These are phyloP conservation scores for Caenorhabditis becei DNA, from an alignment of 2,888 invertebrate genomes.

Conservation along the genomic window DNA sequence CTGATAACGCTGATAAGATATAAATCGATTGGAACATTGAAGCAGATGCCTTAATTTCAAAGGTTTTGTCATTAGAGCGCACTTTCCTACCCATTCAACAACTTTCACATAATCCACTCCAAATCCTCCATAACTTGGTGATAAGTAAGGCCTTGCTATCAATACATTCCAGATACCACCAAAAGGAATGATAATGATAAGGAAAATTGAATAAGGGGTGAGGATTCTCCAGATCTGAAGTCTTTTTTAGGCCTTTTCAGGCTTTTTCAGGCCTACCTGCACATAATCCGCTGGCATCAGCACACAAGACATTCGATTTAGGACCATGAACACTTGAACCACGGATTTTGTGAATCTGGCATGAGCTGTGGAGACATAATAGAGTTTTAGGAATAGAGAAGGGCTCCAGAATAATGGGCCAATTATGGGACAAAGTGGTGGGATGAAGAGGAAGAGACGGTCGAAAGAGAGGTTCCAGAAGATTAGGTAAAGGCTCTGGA, in stretches of 20 bases:
- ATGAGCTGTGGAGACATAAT: constrained; percentile 5
- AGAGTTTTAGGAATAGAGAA: constrained; percentile 20
- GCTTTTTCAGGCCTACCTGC: too few relatives aligned
- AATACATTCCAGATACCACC: constrained; percentile 17
- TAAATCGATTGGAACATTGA: constrained; percentile 41
- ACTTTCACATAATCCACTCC: not conserved
- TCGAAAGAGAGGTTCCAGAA: constrained; percentile 24
- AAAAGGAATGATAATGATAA: constrained; percentile 13
- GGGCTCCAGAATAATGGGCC: constrained; percentile 17
- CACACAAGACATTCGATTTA: constrained; percentile 48
- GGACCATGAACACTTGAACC: constrained; percentile 38
- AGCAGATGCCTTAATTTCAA: constrained; percentile 19
- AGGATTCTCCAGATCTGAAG: constrained; percentile 24
- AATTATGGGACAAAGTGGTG: constrained; percentile 24
- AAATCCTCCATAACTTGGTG: constrained; percentile 9
- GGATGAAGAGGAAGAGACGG: constrained; percentile 20
- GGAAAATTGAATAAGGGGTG: not conserved
- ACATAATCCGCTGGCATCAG: constrained; percentile 12
- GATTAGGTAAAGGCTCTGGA: constrained; percentile 12
- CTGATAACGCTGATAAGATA: constrained; percentile 1
- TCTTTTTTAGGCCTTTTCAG: too few relatives aligned
- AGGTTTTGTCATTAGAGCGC: not conserved
- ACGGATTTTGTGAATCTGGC: constrained; percentile 24
- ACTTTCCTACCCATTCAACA: constrained; percentile 19
- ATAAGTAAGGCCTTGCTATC: constrained; percentile 3